Conservation (phyloP, 1,140 invertebrate genomes). For the Sycophila sp. region DNA sequence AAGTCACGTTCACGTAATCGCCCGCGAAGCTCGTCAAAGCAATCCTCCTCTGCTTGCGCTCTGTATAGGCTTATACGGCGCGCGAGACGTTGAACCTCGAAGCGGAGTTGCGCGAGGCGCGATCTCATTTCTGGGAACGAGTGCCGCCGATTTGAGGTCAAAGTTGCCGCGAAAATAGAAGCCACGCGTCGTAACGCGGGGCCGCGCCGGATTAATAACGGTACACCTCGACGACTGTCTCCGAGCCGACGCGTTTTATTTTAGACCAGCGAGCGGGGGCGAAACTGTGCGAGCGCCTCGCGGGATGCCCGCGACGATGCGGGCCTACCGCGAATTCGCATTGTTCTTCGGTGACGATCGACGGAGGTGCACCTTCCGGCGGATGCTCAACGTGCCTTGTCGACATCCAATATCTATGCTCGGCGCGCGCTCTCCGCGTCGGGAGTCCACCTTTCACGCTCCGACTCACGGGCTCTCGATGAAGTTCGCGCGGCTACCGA, state of each 20-base stretch:
- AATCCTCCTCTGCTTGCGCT: conserved; percentile 42
- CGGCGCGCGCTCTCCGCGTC: conserved; percentile 11
- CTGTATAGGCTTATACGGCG: conserved; percentile 7
- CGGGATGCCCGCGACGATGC: no score
- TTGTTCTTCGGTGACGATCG: conserved; percentile 38
- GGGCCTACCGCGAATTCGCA: neutral
- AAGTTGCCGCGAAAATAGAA: conserved; percentile 21
- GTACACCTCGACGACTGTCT: neutral
- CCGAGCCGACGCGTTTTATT: neutral
- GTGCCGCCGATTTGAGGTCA: neutral
- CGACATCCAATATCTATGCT: conserved; percentile 36
- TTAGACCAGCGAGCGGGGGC: neutral
- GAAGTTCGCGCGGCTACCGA: no score
- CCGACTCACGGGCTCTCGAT: neutral
- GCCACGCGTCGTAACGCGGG: no score
- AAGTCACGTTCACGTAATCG: conserved; percentile 41
- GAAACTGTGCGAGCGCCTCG: no score
- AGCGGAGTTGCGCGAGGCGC: neutral
- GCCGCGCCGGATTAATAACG: neutral
- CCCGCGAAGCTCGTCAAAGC: conserved; percentile 33
- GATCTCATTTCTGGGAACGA: conserved; percentile 27
- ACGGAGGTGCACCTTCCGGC: conserved; percentile 49
- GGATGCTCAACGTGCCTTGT: conserved; percentile 49
- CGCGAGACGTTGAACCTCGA: neutral
- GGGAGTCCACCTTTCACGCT: neutral